These are phyloP conservation scores for Pachypeltis micranthus DNA, from an alignment of 1,140 invertebrate genomes.

Conservation along the genomic window DNA sequence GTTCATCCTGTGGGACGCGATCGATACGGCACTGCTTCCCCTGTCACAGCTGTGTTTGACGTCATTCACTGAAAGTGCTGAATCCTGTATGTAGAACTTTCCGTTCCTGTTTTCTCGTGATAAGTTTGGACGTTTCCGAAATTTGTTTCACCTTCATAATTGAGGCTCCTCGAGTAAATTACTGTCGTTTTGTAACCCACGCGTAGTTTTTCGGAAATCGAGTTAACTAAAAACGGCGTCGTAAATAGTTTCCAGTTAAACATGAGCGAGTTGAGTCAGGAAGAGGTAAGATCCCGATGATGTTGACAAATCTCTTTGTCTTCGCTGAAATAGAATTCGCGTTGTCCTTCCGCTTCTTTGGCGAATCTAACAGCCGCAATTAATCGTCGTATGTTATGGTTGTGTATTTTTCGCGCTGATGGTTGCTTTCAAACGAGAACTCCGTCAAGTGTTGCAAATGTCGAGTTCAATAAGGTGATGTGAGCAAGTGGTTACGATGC, in stretches of 20 bases:
- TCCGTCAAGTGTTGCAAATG: too few relatives aligned
- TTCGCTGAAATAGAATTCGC: neutral
- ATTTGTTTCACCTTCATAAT: neutral
- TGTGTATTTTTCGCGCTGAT: constrained; percentile 17
- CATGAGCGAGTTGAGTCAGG: constrained; percentile 61
- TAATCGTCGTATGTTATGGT: too few relatives aligned
- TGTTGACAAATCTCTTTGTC: constrained; percentile 15
- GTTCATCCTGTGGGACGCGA: neutral
- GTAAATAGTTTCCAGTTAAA: neutral
- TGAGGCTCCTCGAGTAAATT: neutral
- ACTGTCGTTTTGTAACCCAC: neutral
- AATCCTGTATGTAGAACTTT: neutral
- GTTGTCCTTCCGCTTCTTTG: too few relatives aligned
- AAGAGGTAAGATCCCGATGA: constrained; percentile 46
- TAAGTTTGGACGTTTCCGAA: neutral
- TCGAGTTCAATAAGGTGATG: too few relatives aligned
- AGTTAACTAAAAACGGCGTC: too few relatives aligned
- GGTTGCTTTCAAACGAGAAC: neutral
- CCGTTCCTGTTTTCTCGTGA: neutral
- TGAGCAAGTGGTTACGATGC: too few relatives aligned
- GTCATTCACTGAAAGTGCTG: neutral
- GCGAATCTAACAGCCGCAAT: too few relatives aligned
- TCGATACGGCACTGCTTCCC: neutral
- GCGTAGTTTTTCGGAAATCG: too few relatives aligned
- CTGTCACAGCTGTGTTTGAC: constrained; percentile 3